Base-by-base conservation (phyloP, 2,113 vertebrate species). In the Bufo bufo region DNA sequence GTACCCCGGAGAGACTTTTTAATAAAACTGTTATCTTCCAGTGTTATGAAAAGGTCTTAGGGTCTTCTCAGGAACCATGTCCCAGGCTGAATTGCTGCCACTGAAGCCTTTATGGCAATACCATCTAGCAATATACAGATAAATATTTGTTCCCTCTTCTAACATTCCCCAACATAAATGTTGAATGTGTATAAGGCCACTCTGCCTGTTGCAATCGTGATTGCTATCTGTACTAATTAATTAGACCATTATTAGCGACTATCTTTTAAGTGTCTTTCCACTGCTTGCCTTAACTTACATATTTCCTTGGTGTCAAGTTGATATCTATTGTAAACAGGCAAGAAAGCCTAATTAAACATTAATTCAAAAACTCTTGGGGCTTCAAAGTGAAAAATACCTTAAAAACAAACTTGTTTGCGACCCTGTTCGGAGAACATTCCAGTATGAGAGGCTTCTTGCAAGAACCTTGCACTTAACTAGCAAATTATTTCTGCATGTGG, bases 281-380 rank as follows among this genome's bases (percentile, higher is more conserved):
- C 75, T 45, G 14, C 33, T 90, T 81, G n/a, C 58, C 84, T 75
- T 85, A 6, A 75, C 54, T 84, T 90, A 65, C 58, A 33, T 71
- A 83, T 0, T 81, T 50, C 0, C 3, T 3, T 89, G n/a, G 4
- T 79, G 45, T 47, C 7, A 23, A 74, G 66, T 87, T 89, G 43
- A 59, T 92, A 84, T 90, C 90, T 92, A 50, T 89, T 92, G 45
- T 90, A 91, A 84, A 84, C 6, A 85, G 79, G 2, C 59, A 69
- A 20, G 91, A 77, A 89, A 90, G 89, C 61, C 10, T 90, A 90
- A 84, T 77, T 84, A 92, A 91, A 90, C 87, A 65, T 92, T 92
- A 91, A 90, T 90, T 91, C 90, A 83, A 2, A 91, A 47, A 2
- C 50, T 90, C 86, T 72, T 85, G 59, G 75, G 82, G 91, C 78